phyloP scores from a whole-genome alignment of 2,888 invertebrate genomes.

The Malthinus flaveolus region DNA sequence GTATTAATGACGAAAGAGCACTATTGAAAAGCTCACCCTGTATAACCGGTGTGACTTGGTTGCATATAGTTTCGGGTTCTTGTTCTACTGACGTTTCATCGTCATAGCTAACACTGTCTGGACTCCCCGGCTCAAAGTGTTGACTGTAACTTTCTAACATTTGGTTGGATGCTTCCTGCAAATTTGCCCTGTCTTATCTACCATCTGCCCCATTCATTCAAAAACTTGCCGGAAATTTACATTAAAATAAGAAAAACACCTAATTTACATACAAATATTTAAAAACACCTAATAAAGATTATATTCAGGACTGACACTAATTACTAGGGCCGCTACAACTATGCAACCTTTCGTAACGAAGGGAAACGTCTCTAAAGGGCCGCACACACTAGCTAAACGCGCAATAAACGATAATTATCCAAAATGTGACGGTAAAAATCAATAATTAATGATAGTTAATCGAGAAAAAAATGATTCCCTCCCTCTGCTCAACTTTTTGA shows the following conservation, averaged over 20 bases:
- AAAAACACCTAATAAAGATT: neutral
- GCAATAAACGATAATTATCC: too few species aligned
- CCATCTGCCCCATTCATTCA: constrained; percentile 22
- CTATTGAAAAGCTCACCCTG: constrained; percentile 50
- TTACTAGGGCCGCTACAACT: neutral
- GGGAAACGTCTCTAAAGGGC: too few species aligned
- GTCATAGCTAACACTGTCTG: constrained; percentile 49
- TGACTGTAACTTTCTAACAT: constrained; percentile 52
- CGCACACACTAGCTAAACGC: too few species aligned
- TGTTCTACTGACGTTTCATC: constrained; percentile 47
- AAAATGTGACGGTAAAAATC: too few species aligned
- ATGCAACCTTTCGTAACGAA: neutral
- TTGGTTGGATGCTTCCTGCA: constrained; percentile 57
- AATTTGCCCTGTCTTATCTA: constrained; percentile 47
- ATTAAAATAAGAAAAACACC: constrained; percentile 9
- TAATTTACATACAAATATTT: neutral
- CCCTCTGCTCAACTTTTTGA: too few species aligned
- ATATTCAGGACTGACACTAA: neutral
- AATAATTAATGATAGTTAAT: too few species aligned
- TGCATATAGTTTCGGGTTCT: constrained; percentile 43
- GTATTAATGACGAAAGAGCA: constrained; percentile 33
- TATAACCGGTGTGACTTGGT: constrained; percentile 45
- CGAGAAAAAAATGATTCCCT: too few species aligned
- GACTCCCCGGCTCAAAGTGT: constrained; percentile 48
- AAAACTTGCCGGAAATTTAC: constrained; percentile 19